These are phyloP conservation scores for Glomeris marginata DNA, from an alignment of 2,888 invertebrate species.

Conservation along the genomic window DNA sequence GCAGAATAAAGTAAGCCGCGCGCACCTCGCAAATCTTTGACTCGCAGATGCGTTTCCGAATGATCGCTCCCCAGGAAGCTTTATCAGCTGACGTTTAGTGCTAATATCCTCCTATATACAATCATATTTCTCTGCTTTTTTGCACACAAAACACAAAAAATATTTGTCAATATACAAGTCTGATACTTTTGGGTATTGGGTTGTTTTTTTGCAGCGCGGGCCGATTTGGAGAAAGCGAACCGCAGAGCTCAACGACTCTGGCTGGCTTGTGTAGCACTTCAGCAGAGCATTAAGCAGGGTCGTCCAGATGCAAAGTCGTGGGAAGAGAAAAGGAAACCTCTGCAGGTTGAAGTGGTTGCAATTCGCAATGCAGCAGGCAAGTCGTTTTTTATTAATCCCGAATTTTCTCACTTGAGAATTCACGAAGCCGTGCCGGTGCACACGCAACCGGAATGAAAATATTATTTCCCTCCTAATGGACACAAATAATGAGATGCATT, in stretches of 20 bases:
- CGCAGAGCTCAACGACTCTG: conserved; percentile 76
- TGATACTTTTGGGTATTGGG: not conserved
- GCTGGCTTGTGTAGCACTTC: conserved; percentile 81
- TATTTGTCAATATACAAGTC: not conserved
- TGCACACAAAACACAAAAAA: conserved; percentile 1
- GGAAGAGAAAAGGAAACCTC: conserved; percentile 43
- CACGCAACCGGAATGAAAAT: too few species aligned
- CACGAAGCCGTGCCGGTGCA: too few species aligned
- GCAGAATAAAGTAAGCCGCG: too few species aligned
- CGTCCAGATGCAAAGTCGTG: conserved; percentile 25
- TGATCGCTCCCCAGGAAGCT: too few species aligned
- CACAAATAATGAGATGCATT: too few species aligned
- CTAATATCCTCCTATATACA: not conserved
- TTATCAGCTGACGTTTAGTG: too few species aligned
- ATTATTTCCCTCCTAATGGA: too few species aligned
- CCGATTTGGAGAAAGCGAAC: conserved; percentile 47
- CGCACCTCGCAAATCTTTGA: too few species aligned
- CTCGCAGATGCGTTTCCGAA: too few species aligned
- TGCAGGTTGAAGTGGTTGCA: conserved; percentile 53
- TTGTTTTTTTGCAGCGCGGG: conserved; percentile 40
- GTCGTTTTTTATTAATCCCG: too few species aligned
- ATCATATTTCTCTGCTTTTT: not conserved
- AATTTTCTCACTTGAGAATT: too few species aligned
- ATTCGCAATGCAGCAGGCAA: conserved; percentile 58
- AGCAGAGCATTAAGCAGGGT: conserved; percentile 53